Evolutionary conservation across 2,888 invertebrate species (phyloP).

Genomic region (Erynnis tages): DNA sequence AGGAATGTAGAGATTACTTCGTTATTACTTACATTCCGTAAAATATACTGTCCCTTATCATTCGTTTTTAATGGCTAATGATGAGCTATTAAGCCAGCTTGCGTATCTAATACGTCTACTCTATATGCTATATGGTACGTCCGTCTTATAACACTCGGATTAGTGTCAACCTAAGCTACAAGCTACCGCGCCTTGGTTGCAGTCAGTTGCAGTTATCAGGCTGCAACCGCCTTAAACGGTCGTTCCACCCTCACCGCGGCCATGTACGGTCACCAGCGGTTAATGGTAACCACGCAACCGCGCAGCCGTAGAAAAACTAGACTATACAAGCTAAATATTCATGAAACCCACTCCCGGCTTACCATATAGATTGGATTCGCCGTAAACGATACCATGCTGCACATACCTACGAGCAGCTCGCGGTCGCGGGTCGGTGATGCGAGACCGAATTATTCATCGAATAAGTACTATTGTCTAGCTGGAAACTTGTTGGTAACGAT

Average conservation of each 20-base stretch:
- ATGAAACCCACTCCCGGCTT: not conserved
- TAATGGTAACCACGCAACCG: not conserved
- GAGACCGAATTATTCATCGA: conserved; percentile 15
- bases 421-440: conserved; percentile 18
- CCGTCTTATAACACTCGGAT: too few relatives aligned
- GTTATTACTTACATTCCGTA: too few relatives aligned
- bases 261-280: not conserved
- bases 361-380: conserved; percentile 12
- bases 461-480: not conserved
- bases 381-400: not conserved
- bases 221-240: conserved; percentile 5
- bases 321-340: conserved; percentile 5
- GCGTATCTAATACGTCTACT: too few relatives aligned
- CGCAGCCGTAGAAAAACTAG: conserved; percentile 4
- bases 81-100: too few relatives aligned
- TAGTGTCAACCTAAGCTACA: too few relatives aligned
- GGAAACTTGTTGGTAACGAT: not conserved
- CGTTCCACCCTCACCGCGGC: not conserved
- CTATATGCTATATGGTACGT: too few relatives aligned
- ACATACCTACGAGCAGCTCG: too few relatives aligned
- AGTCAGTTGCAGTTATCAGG: too few relatives aligned
- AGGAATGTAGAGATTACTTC: too few relatives aligned
- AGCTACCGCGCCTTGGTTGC: too few relatives aligned
- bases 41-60: too few relatives aligned
- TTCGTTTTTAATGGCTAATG: too few relatives aligned